phyloP scores from a whole-genome alignment of 2,797 vertebrate genomes.

The Thunnus albacares region DNA sequence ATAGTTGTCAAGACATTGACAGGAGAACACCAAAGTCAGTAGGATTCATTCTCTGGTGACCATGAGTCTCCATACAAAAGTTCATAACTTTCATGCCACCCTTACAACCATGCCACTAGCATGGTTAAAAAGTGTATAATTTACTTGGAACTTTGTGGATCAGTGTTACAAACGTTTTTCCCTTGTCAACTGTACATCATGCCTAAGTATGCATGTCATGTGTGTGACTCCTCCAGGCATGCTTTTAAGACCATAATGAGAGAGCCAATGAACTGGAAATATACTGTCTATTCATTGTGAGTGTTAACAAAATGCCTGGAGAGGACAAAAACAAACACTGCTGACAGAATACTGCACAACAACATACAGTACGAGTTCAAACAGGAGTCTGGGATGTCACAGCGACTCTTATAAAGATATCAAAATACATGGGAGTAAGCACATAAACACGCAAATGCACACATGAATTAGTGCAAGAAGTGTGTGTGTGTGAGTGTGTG shows the following conservation, averaged over 20 bases:
- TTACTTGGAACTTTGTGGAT: not conserved
- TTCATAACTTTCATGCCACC: too few relatives aligned
- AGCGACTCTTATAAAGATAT: conserved; percentile 36
- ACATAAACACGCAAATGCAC: conserved; percentile 22
- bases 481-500: not conserved
- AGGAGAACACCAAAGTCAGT: too few relatives aligned
- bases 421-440: conserved; percentile 39
- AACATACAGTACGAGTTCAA: conserved; percentile 46
- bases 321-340: conserved; percentile 60
- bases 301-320: conserved; percentile 47
- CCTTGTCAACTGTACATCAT: conserved; percentile 16
- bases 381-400: conserved; percentile 42
- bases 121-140: not conserved
- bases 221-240: conserved; percentile 36
- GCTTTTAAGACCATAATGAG: conserved; percentile 56
- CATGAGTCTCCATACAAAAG: too few relatives aligned
- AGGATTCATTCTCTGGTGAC: too few relatives aligned
- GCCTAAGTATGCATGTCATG: conserved; percentile 23
- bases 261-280: conserved; percentile 57
- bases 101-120: too few relatives aligned
- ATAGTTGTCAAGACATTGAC: too few relatives aligned
- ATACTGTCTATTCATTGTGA: conserved; percentile 40
- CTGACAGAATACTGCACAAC: conserved; percentile 32
- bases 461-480: conserved; percentile 22
- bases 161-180: conserved; percentile 10